A percentile compares a stretch with the other conserved stretches of the same genome.
These are phyloP conservation scores for Augiades crinisus DNA, from an alignment of 2,888 invertebrate species.

Conservation along the genomic window DNA sequence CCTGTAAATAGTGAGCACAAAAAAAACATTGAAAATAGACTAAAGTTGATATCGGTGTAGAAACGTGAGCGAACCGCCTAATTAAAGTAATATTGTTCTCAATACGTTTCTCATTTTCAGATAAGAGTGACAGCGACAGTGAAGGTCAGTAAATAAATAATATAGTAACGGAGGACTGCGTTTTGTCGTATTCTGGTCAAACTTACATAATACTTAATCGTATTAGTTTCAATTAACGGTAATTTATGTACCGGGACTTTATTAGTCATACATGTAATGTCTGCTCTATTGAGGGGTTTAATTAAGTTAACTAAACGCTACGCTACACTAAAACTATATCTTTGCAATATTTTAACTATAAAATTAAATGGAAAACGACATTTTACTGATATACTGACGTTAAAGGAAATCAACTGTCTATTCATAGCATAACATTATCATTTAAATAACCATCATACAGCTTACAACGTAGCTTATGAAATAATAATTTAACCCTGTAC, in stretches of 20 bases:
- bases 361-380: neutral
- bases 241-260: slow-evolving; percentile 40
- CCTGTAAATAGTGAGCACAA: too few species aligned
- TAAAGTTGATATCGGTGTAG: too few species aligned
- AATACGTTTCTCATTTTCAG: slow-evolving; percentile 70
- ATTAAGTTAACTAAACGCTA: slow-evolving; percentile 1
- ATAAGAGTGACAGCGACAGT: slow-evolving; percentile 97
- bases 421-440: too few species aligned
- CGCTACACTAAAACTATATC: slow-evolving; percentile 5
- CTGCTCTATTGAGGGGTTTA: slow-evolving; percentile 10
- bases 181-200: slow-evolving; percentile 79
- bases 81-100: slow-evolving; percentile 27
- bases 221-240: slow-evolving; percentile 69
- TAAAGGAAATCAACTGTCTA: too few species aligned
- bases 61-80: neutral
- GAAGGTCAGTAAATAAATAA: slow-evolving; percentile 88
- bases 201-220: slow-evolving; percentile 69
- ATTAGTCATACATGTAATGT: slow-evolving; percentile 37
- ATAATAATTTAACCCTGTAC: slow-evolving; percentile 1
- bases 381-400: neutral
- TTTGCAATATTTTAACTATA: neutral
- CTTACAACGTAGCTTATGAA: neutral
- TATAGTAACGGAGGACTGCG: slow-evolving; percentile 49
- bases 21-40: too few species aligned
- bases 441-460: too few species aligned